Evolutionary conservation across 2,888 invertebrate genomes (phyloP).

Genomic region (Trypoxylon attenuatum): DNA sequence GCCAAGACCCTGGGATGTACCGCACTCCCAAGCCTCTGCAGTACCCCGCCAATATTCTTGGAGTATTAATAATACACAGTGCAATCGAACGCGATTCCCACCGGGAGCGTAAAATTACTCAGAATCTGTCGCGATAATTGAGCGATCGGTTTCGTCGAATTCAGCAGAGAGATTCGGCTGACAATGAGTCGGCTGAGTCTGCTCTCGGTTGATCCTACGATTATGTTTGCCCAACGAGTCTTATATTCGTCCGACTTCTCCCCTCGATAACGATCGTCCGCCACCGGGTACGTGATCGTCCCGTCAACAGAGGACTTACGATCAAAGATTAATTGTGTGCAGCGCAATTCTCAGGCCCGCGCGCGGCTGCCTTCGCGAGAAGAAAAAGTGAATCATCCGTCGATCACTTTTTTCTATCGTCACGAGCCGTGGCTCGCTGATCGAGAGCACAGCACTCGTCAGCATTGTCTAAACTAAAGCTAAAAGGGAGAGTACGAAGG

Average conservation of each 20-base stretch:
- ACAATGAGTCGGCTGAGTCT: too few relatives aligned
- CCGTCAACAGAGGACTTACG: slow-evolving; percentile 18
- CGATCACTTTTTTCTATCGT: neutral
- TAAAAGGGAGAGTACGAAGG: neutral
- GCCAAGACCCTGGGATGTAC: too few relatives aligned
- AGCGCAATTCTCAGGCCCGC: too few relatives aligned
- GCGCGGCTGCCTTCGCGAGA: slow-evolving; percentile 1
- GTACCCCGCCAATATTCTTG: neutral
- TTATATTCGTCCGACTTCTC: too few relatives aligned
- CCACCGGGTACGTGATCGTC: slow-evolving; percentile 26
- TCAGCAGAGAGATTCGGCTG: too few relatives aligned
- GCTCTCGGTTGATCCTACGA: too few relatives aligned
- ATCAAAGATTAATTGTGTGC: slow-evolving; percentile 10
- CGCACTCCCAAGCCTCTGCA: too few relatives aligned
- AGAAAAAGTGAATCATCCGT: slow-evolving; percentile 18
- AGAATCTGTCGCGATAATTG: too few relatives aligned
- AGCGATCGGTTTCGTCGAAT: too few relatives aligned
- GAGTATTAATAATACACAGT: neutral
- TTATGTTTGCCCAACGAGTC: too few relatives aligned
- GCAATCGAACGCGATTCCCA: neutral
- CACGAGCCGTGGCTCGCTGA: neutral
- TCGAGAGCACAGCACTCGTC: neutral
- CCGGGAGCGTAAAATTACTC: neutral
- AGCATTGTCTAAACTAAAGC: too few relatives aligned
- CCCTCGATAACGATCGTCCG: too few relatives aligned